Percentiles rank a stretch among this genome's conserved stretches.
Evolutionary conservation across 2,797 vertebrate species (phyloP).

Genomic region (Telmatherina bonti): DNA sequence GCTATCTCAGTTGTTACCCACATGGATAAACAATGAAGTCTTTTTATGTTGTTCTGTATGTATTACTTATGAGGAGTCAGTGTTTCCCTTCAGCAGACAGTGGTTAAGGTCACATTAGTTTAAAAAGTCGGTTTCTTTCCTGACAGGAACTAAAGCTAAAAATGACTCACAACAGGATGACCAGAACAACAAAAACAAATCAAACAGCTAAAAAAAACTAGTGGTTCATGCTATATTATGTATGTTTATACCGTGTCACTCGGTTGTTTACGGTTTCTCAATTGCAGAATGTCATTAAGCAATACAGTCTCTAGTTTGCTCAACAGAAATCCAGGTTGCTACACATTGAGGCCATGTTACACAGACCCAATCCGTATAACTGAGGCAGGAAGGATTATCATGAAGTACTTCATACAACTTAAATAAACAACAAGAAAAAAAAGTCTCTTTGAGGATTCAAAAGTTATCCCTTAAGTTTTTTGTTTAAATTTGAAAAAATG

Average conservation of each 20-base stretch:
- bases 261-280: not conserved
- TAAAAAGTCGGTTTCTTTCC: not conserved
- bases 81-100: not conserved
- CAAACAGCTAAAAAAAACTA: not conserved
- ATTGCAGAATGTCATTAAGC: not conserved
- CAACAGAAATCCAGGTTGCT: not conserved
- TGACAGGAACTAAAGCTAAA: not conserved
- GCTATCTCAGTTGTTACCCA: not conserved
- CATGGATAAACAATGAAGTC: not conserved
- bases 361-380: not conserved
- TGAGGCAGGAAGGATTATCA: not conserved
- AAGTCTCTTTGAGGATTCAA: not conserved
- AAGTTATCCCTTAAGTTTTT: not conserved
- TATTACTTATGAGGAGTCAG: not conserved
- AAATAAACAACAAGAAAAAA: not conserved
- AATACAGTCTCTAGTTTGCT: not conserved
- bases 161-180: not conserved
- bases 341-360: not conserved
- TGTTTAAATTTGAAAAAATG: constrained; percentile 6
- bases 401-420: not conserved
- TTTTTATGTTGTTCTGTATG: not conserved
- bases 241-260: not conserved
- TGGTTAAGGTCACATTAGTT: not conserved
- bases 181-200: not conserved
- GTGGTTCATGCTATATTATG: not conserved